These are phyloP conservation scores for Upupa epops DNA, from an alignment of 2,113 vertebrate genomes.

Conservation along the genomic window DNA sequence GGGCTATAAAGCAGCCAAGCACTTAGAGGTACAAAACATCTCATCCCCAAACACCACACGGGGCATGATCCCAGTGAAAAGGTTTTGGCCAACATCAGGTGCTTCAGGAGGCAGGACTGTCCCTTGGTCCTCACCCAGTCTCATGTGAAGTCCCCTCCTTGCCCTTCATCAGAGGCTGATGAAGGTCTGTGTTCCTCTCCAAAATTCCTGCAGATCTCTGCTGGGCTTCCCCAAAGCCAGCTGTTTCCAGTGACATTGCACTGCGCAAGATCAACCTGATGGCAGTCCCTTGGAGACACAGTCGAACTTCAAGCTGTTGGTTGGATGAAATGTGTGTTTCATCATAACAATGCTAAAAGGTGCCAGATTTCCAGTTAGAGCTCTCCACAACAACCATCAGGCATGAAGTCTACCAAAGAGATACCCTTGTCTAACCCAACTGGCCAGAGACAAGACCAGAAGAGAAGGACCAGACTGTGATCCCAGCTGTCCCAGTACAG, in stretches of 20 bases:
- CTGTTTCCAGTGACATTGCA: not conserved
- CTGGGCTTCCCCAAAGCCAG: not conserved
- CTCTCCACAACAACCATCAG: not conserved
- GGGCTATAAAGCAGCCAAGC: not conserved
- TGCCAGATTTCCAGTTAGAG: not conserved
- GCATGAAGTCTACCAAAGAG: not conserved
- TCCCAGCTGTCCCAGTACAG: not conserved
- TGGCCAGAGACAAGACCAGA: fast-evolving
- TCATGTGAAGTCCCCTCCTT: not conserved
- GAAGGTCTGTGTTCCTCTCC: not conserved
- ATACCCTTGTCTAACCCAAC: not conserved
- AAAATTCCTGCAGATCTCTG: not conserved
- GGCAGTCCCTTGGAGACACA: not conserved
- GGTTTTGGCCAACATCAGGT: not conserved
- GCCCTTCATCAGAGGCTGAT: not conserved
- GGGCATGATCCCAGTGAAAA: not conserved
- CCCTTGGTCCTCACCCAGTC: not conserved
- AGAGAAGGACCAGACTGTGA: fast-evolving
- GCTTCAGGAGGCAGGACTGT: not conserved
- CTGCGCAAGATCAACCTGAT: not conserved
- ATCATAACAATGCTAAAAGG: not conserved
- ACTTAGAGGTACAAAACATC: not conserved
- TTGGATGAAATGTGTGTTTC: fast-evolving
- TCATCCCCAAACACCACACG: not conserved
- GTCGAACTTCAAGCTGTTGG: not conserved